Evolutionary conservation across 2,113 vertebrate genomes (phyloP).

Genomic region (Parotia lawesii): DNA sequence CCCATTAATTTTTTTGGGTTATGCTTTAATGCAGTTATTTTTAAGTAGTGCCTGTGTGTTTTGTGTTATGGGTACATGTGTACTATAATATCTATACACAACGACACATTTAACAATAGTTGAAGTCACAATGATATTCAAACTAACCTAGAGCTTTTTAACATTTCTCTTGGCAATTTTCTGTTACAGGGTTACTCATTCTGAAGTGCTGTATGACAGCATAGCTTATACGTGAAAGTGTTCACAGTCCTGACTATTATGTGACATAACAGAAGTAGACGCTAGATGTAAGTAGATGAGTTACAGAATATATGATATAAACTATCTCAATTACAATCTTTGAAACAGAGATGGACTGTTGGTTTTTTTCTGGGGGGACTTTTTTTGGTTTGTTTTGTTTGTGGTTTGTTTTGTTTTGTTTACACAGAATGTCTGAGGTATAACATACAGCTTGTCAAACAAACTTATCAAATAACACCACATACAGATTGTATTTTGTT

Average conservation of each 20-base stretch:
- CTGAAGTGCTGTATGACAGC: not conserved
- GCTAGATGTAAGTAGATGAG: not conserved
- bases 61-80: not conserved
- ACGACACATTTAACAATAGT: not conserved
- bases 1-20: not conserved
- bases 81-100: not conserved
- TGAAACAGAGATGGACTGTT: not conserved
- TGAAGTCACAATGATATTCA: not conserved
- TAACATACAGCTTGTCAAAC: not conserved
- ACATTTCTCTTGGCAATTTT: not conserved
- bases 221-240: not conserved
- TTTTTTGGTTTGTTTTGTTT: not conserved
- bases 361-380: rapidly evolving
- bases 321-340: not conserved
- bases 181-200: not conserved
- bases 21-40: not conserved
- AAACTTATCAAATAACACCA: not conserved
- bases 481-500: not conserved
- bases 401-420: not conserved
- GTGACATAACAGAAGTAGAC: not conserved
- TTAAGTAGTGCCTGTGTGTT: not conserved
- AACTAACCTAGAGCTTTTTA: not conserved
- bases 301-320: not conserved
- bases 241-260: not conserved
- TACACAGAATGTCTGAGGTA: not conserved